Evolutionary conservation across 2,888 invertebrate species (phyloP).

Genomic region (Aspidapion aeneum): DNA sequence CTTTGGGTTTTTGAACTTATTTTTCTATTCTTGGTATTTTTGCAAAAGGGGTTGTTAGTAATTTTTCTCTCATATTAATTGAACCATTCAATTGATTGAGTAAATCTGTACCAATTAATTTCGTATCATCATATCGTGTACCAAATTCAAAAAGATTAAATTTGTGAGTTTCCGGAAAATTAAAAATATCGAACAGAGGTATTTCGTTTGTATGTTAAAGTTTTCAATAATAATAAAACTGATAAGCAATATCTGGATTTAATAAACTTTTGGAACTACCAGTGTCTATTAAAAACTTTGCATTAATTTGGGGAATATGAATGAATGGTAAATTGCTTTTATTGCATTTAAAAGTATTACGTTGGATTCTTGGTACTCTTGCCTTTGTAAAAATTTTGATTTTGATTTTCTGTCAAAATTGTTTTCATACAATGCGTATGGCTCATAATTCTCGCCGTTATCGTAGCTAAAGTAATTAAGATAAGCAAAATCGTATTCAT

Average conservation of each 20-base stretch:
- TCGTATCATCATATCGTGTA: conserved; percentile 7
- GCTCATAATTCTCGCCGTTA: too few species aligned
- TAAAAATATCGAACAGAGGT: conserved; percentile 10
- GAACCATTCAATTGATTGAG: conserved; percentile 12
- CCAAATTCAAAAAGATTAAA: conserved; percentile 11
- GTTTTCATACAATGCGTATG: neutral
- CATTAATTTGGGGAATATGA: neutral
- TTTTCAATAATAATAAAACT: neutral
- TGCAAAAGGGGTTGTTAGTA: neutral
- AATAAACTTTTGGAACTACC: neutral
- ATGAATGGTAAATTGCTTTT: neutral
- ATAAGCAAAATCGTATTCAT: neutral
- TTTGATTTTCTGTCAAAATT: neutral
- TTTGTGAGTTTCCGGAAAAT: conserved; percentile 2
- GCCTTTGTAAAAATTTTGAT: too few species aligned
- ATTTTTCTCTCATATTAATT: conserved; percentile 9
- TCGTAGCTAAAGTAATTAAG: neutral
- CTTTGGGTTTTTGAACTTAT: neutral
- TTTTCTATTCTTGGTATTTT: neutral
- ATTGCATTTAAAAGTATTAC: conserved; percentile 1
- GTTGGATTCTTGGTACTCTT: neutral
- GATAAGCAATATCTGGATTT: too few species aligned
- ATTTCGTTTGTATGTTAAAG: conserved; percentile 13
- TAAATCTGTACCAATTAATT: conserved; percentile 10
- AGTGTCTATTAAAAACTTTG: neutral